These are phyloP conservation scores for Macroramphosus scolopax DNA, from an alignment of 2,797 vertebrate genomes.

Conservation along the genomic window DNA sequence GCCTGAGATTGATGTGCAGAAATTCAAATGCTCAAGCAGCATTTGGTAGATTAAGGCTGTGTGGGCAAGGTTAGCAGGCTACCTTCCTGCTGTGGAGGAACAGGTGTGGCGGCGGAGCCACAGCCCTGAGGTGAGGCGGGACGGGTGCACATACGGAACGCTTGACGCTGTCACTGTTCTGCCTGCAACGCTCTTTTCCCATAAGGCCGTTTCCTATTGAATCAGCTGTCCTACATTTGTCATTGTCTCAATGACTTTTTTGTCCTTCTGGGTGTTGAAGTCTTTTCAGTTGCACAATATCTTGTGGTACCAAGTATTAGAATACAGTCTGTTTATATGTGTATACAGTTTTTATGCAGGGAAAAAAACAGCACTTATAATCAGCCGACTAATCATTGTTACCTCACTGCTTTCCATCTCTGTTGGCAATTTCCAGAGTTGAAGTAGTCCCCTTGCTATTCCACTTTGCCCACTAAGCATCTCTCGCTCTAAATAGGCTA, in stretches of 20 bases:
- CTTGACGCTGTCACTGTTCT: constrained; percentile 22
- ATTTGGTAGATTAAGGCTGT: constrained; percentile 80
- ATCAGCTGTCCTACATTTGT: constrained; percentile 53
- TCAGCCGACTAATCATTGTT: constrained; percentile 8
- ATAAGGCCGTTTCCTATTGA: constrained; percentile 30
- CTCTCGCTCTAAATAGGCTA: constrained; percentile 42
- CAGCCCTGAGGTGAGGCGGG: constrained; percentile 17
- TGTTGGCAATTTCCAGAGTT: constrained; percentile 3
- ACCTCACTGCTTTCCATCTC: constrained; percentile 3
- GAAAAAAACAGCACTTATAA: too few relatives aligned
- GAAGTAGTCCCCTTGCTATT: constrained; percentile 16
- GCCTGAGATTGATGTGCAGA: constrained; percentile 78
- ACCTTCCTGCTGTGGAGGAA: constrained; percentile 44
- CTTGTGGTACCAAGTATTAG: constrained; percentile 3
- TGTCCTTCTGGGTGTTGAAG: constrained; percentile 21
- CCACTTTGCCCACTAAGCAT: constrained; percentile 16
- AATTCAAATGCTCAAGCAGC: constrained; percentile 81
- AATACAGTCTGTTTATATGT: too few relatives aligned
- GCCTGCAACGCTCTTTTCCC: constrained; percentile 35
- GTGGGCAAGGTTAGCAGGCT: constrained; percentile 71
- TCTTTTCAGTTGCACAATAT: constrained; percentile 28
- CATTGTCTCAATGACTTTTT: constrained; percentile 48
- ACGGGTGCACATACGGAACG: constrained; percentile 13
- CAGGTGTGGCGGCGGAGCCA: constrained; percentile 31
- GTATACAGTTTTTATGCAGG: too few relatives aligned